Base-by-base conservation (phyloP, 2,888 invertebrate genomes). In the Diplolepis rosae region DNA sequence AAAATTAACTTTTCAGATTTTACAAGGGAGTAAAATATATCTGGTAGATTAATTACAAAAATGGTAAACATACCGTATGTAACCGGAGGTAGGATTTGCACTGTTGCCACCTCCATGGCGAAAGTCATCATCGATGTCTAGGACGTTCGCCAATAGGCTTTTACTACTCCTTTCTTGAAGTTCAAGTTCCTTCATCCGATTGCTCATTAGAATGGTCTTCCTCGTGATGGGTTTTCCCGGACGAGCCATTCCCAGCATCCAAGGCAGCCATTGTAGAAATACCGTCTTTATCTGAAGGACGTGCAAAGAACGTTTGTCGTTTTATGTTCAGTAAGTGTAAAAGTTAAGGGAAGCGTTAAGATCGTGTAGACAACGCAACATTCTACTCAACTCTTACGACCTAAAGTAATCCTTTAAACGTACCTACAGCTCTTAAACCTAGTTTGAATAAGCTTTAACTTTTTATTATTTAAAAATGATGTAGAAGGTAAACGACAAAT, bases 221-320 rank as follows among this genome's bases (percentile, higher is more conserved):
- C 96, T 92, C 72, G 96, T 95, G 85, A 97, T 96, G 90, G 97
- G 96, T 91, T 96, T 96, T 67, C 97, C 98, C 51, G 98, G 99
- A 85, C 98, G 93, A 85, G 94, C 94, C 98, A 99, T 98, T 74
- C 98, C 93, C 85, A 99, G 91, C 78, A 98, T 92, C 96, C 97
- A 98, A 74, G 99, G 99, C 88, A 99, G 92, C 98, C 98, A 98
- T 92, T 97, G 96, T 81, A 99, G 94, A 90, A 99, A 96, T 85
- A 98, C 93, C 83, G 95, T 94, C 90, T 96, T 96, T 86, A 98
- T 95, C 99, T 99, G 90, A 42, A 35, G 13, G 68, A 30, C 24
- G n/a, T 65, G 13, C 4, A 32, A n/a, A 42, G 15, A 50, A 39
- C 30, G 28, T 48, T n/a, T 48, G 48, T 61, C 22, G 9, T 68